Evolutionary conservation across 2,113 vertebrate genomes (phyloP).

Genomic region (Gallinago jamesoni): DNA sequence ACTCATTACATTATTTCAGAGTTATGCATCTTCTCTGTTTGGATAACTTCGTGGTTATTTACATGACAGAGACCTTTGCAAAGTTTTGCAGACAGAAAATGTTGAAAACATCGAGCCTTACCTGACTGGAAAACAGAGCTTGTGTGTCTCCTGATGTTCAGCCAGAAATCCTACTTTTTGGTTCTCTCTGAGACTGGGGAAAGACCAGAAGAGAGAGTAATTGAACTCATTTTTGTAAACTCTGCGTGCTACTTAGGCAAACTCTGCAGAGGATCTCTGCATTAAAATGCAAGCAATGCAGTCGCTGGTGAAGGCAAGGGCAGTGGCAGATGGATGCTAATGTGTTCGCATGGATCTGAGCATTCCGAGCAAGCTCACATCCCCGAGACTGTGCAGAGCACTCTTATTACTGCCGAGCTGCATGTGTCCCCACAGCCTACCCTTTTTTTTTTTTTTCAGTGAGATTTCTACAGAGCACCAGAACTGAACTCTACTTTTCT

Average conservation of each 20-base stretch:
- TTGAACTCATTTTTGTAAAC: not conserved
- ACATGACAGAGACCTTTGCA: not conserved
- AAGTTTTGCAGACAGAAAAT: not conserved
- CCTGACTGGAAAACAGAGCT: not conserved
- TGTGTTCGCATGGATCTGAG: not conserved
- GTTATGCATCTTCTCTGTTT: not conserved
- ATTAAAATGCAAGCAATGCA: not conserved
- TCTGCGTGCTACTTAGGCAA: not conserved
- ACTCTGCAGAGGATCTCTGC: not conserved
- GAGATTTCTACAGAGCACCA: not conserved
- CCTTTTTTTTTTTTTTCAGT: not conserved
- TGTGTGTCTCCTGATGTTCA: not conserved
- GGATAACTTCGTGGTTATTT: not conserved
- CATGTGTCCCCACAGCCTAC: not conserved
- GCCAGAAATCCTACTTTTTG: not conserved
- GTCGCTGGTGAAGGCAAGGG: not conserved
- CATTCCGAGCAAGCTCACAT: not conserved
- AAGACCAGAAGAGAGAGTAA: not conserved
- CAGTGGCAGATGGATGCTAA: not conserved
- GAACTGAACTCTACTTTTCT: not conserved
- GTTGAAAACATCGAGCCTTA: not conserved
- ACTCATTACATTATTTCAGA: not conserved
- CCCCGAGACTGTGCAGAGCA: not conserved
- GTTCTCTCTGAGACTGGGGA: not conserved
- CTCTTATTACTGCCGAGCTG: not conserved